phyloP scores from a whole-genome alignment of 2,888 invertebrate genomes.

The Andrena hattorfiana region DNA sequence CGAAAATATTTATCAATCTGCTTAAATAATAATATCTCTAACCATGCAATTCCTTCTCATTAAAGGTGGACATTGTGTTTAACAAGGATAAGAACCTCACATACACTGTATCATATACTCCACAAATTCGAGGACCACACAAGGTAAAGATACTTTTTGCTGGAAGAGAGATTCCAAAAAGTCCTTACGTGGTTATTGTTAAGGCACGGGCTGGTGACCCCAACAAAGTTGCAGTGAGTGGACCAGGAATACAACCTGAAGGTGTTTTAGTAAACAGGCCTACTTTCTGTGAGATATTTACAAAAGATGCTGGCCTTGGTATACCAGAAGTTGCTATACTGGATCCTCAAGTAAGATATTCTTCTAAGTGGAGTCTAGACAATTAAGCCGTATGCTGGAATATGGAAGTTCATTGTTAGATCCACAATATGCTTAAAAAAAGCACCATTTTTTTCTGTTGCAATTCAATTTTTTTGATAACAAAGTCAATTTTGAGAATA shows the following conservation, averaged over 20 bases:
- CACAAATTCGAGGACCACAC: slow-evolving; percentile 91
- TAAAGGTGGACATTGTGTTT: slow-evolving; percentile 91
- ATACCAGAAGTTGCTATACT: slow-evolving; percentile 93
- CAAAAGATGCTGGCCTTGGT: slow-evolving; percentile 92
- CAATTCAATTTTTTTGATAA: too few species aligned
- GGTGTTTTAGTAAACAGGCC: slow-evolving; percentile 91
- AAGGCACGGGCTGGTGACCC: slow-evolving; percentile 93
- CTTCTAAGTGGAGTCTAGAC: too few species aligned
- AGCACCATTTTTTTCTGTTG: too few species aligned
- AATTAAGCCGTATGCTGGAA: too few species aligned
- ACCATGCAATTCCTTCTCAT: slow-evolving; percentile 57
- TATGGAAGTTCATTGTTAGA: too few species aligned
- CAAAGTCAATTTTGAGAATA: too few species aligned
- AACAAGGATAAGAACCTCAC: slow-evolving; percentile 94
- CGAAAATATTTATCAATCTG: too few species aligned
- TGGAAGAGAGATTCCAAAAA: slow-evolving; percentile 92
- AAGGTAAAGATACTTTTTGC: slow-evolving; percentile 91
- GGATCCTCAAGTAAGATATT: slow-evolving; percentile 88
- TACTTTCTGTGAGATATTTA: slow-evolving; percentile 93
- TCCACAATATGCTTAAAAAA: too few species aligned
- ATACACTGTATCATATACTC: slow-evolving; percentile 92
- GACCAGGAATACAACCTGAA: slow-evolving; percentile 92
- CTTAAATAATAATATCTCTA: too few species aligned
- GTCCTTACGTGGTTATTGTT: slow-evolving; percentile 91
- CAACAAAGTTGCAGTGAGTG: slow-evolving; percentile 91